phyloP scores from a whole-genome alignment of 2,113 vertebrate species.

The Archocentrus centrarchus region DNA sequence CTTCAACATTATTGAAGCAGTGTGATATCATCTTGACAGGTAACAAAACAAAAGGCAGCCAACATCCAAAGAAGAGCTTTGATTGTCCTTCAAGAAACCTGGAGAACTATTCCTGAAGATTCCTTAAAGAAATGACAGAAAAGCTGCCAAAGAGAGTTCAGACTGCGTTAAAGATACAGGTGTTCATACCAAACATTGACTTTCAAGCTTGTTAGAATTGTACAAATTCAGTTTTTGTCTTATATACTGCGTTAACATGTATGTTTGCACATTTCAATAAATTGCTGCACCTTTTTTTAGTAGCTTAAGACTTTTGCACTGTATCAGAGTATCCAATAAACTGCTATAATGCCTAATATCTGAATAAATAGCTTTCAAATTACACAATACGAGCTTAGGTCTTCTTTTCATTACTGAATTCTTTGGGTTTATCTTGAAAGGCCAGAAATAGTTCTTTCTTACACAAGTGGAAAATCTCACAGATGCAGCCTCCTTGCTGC shows the following conservation, averaged over 20 bases:
- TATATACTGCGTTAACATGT: not conserved
- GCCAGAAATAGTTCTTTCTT: conserved; percentile 43
- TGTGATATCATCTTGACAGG: too few relatives aligned
- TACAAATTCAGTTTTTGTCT: not conserved
- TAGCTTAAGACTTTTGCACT: not conserved
- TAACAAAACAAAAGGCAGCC: not conserved
- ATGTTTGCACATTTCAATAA: not conserved
- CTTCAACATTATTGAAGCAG: too few relatives aligned
- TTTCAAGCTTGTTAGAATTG: not conserved
- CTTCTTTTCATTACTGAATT: not conserved
- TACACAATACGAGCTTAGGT: not conserved
- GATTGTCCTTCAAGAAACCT: not conserved
- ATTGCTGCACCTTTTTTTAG: not conserved
- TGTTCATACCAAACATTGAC: not conserved
- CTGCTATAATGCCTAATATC: not conserved
- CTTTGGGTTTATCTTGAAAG: conserved; percentile 17
- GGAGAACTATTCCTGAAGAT: not conserved
- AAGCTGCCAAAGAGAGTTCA: not conserved
- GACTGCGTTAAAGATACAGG: not conserved
- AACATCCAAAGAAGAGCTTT: not conserved
- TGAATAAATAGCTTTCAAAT: not conserved
- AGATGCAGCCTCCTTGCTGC: conserved; percentile 47
- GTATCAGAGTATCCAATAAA: not conserved
- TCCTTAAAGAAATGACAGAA: not conserved
- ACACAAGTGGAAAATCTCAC: conserved; percentile 53